These are phyloP conservation scores for Thereva nobilitata DNA, from an alignment of 2,888 invertebrate genomes.

Conservation along the genomic window DNA sequence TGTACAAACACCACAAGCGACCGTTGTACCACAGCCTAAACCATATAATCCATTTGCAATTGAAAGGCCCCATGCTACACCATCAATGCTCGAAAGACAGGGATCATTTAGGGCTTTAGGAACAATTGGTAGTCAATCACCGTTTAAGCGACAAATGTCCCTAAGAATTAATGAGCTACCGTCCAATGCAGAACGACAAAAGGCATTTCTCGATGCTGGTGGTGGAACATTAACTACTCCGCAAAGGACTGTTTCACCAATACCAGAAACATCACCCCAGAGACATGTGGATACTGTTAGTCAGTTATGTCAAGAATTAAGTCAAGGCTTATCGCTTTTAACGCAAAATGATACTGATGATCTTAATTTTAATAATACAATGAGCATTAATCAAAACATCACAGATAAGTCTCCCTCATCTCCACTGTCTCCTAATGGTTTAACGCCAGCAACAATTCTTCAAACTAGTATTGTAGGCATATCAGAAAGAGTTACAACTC, in stretches of 20 bases:
- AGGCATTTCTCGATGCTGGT: constrained; percentile 56
- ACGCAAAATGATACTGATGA: constrained; percentile 63
- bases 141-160: constrained; percentile 95
- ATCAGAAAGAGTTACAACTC: constrained; percentile 39
- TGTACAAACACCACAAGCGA: constrained; percentile 49
- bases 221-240: constrained; percentile 51
- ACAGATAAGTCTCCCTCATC: constrained; percentile 47
- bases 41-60: constrained; percentile 90
- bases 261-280: constrained; percentile 74
- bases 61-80: constrained; percentile 94
- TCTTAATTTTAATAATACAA: constrained; percentile 63
- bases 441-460: constrained; percentile 21
- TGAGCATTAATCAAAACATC: constrained; percentile 63
- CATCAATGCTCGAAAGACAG: constrained; percentile 91
- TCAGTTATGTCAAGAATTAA: constrained; percentile 77
- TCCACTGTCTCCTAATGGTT: constrained; percentile 16
- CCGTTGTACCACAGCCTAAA: constrained; percentile 61
- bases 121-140: constrained; percentile 77
- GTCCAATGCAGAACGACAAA: constrained; percentile 85
- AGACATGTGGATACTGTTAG: constrained; percentile 65
- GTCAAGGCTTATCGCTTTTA: constrained; percentile 69
- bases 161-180: constrained; percentile 93
- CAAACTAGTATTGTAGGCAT: constrained; percentile 29
- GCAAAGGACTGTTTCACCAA: constrained; percentile 69
- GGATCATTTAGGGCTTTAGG: constrained; percentile 92